Percentiles rank a stretch among this genome's conserved stretches.
Evolutionary conservation across 2,797 vertebrate species (phyloP).

Genomic region (Aplochiton taeniatus): DNA sequence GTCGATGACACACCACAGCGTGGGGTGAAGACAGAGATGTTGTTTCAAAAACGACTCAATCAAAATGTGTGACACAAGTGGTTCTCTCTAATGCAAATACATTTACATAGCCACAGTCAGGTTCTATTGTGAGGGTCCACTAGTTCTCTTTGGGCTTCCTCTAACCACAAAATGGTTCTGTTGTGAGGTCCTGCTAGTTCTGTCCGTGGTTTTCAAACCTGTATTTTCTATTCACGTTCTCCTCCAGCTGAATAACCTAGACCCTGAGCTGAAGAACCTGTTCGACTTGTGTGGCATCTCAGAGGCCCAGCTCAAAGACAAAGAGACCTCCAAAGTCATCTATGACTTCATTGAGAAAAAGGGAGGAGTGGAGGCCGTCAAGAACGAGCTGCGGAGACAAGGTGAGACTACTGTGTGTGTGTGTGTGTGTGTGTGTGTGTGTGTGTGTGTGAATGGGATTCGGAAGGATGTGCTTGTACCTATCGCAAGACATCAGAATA

Average conservation of each 20-base stretch:
- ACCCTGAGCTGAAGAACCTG: conserved; percentile 95
- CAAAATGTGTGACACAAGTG: too few relatives aligned
- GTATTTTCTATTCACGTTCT: background rate
- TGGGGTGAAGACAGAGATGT: too few relatives aligned
- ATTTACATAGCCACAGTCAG: too few relatives aligned
- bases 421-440: background rate
- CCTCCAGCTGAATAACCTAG: conserved; percentile 92
- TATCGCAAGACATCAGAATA: too few relatives aligned
- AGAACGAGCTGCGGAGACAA: conserved; percentile 93
- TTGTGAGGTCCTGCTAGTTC: background rate
- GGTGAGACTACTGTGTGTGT: conserved; percentile 69
- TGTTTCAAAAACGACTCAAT: too few relatives aligned
- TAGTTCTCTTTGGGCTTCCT: too few relatives aligned
- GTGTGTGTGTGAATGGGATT: background rate
- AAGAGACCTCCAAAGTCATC: conserved; percentile 98
- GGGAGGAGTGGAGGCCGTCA: conserved; percentile 96
- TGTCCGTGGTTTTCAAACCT: background rate
- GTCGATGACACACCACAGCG: too few relatives aligned
- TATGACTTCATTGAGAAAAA: conserved; percentile 99
- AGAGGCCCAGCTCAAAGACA: conserved; percentile 95
- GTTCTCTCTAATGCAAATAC: background rate
- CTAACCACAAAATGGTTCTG: background rate
- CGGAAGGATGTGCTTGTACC: too few relatives aligned
- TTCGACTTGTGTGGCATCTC: conserved; percentile 98
- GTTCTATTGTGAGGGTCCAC: background rate